These are phyloP conservation scores for Acropora tenuis DNA, from an alignment of 64 coral and sea anemone species.

Conservation along the genomic window DNA sequence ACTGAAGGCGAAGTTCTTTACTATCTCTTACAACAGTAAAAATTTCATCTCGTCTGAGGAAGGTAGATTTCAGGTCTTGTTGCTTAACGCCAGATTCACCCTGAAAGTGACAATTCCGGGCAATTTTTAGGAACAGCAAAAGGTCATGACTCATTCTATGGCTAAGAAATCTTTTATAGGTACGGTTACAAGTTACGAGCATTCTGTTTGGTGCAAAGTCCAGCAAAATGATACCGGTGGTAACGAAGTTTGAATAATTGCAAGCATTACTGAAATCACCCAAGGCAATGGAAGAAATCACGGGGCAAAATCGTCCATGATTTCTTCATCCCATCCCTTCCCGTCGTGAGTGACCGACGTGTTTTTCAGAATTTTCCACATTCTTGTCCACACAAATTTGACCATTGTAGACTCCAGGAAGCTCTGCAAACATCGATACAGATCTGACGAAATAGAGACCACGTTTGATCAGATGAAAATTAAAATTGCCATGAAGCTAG, in stretches of 20 bases:
- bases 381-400: background rate
- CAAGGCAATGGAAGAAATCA: no score
- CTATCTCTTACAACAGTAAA: constrained; percentile 64
- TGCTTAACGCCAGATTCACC: constrained; percentile 52
- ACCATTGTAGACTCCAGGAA: constrained; percentile 16
- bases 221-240: no score
- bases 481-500: background rate
- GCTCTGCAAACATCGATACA: constrained; percentile 24
- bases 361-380: background rate
- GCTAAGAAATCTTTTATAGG: no score
- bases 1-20: constrained; percentile 78
- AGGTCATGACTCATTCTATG: background rate
- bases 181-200: no score
- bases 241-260: no score
- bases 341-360: no score
- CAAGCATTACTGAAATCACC: no score
- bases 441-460: constrained; percentile 27
- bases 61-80: constrained; percentile 77
- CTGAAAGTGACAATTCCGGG: background rate
- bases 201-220: no score
- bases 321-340: no score
- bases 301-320: no score
- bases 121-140: background rate
- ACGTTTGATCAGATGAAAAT: constrained; percentile 23
- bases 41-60: constrained; percentile 67